A percentile compares a stretch with the other conserved stretches of the same genome.
phyloP scores from a whole-genome alignment of 2,113 vertebrate genomes.

The Pitta sordida region DNA sequence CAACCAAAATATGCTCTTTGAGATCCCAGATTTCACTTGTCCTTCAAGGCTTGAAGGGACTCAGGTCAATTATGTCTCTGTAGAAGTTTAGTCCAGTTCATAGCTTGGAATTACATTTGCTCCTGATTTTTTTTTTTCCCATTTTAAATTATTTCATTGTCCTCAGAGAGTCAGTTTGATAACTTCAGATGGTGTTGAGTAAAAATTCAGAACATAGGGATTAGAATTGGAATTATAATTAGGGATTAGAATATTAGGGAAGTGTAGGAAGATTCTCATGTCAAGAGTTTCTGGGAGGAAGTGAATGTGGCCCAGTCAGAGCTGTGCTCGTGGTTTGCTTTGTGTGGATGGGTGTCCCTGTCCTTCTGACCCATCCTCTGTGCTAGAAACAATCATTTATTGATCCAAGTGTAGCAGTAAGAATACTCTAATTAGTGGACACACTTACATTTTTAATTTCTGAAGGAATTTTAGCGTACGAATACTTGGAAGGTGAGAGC shows the following conservation, averaged over 20 bases:
- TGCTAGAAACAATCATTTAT: neutral
- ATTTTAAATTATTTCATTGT: neutral
- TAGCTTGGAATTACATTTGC: neutral
- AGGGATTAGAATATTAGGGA: neutral
- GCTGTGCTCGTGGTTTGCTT: neutral
- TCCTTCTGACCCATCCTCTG: neutral
- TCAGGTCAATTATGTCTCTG: neutral
- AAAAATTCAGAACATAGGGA: neutral
- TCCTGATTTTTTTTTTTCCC: neutral
- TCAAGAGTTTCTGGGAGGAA: neutral
- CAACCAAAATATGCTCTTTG: neutral
- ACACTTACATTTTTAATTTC: neutral
- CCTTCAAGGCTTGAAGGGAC: neutral
- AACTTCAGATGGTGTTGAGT: neutral
- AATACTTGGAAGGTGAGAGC: neutral
- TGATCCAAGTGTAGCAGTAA: neutral
- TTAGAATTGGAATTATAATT: too few species aligned
- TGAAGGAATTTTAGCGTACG: neutral
- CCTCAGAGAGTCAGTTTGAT: neutral
- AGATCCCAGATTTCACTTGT: neutral
- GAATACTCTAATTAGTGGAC: neutral
- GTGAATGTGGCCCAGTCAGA: neutral
- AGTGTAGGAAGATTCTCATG: neutral
- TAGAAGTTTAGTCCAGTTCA: neutral
- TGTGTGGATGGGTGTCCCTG: neutral